phyloP scores from a whole-genome alignment of 2,888 invertebrate genomes.

The Lutraria lutraria region DNA sequence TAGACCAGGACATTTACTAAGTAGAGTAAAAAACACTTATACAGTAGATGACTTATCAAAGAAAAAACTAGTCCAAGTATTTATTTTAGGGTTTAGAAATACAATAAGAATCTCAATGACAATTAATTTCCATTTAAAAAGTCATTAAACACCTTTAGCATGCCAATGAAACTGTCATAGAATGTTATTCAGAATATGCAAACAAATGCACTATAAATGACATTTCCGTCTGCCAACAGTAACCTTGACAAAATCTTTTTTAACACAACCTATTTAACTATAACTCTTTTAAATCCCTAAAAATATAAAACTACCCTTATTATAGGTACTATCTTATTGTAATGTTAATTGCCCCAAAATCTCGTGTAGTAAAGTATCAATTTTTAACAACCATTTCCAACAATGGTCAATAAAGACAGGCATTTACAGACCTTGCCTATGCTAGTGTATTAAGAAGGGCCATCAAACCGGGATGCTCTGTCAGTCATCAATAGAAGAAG shows the following conservation, averaged over 20 bases:
- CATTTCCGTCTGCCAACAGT: conserved; percentile 30
- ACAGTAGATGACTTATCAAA: neutral
- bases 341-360: conserved; percentile 44
- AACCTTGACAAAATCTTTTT: conserved; percentile 25
- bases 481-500: conserved; percentile 46
- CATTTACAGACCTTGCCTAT: conserved; percentile 37
- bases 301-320: conserved; percentile 35
- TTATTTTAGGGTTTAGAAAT: neutral
- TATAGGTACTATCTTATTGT: conserved; percentile 41
- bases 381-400: conserved; percentile 31
- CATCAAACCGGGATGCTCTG: conserved; percentile 55
- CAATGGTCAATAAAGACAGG: conserved; percentile 50
- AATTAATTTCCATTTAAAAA: neutral
- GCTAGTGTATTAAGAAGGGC: conserved; percentile 31
- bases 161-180: conserved; percentile 11
- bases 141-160: neutral
- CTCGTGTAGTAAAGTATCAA: conserved; percentile 39
- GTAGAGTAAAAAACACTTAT: no score
- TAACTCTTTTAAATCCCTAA: conserved; percentile 45
- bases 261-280: conserved; percentile 35
- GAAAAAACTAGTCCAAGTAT: neutral
- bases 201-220: conserved; percentile 33
- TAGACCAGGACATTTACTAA: no score
- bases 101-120: neutral
- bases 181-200: neutral